A percentile compares a stretch with the other conserved stretches of the same genome.
These are phyloP conservation scores for Pelodiscus sinensis DNA, from an alignment of 2,113 vertebrate species.

Conservation along the genomic window DNA sequence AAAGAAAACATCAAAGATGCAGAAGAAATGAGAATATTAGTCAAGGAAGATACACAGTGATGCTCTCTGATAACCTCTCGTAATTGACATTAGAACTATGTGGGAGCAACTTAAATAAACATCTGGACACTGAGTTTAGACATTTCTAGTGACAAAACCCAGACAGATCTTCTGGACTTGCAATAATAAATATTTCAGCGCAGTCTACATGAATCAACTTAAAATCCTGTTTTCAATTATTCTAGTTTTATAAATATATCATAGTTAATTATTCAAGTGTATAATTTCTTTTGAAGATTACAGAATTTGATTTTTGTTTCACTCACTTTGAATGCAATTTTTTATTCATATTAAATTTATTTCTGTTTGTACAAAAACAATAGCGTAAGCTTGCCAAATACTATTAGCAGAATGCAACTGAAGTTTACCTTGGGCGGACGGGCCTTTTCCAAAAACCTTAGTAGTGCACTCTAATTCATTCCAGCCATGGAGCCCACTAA, in stretches of 20 bases:
- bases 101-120: constrained; percentile 89
- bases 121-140: constrained; percentile 91
- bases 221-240: constrained; percentile 96
- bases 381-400: constrained; percentile 75
- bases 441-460: constrained; percentile 58
- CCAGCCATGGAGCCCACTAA: not conserved
- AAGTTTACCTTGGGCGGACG: constrained; percentile 61
- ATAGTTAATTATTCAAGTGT: constrained; percentile 93
- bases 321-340: constrained; percentile 80
- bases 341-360: constrained; percentile 82
- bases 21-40: constrained; percentile 87
- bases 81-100: constrained; percentile 89
- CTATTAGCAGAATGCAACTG: constrained; percentile 75
- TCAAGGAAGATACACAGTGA: constrained; percentile 86
- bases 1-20: constrained; percentile 86
- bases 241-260: constrained; percentile 89
- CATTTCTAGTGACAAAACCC: constrained; percentile 89
- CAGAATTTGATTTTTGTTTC: constrained; percentile 83
- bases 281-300: constrained; percentile 88
- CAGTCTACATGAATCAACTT: constrained; percentile 89
- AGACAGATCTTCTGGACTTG: constrained; percentile 89
- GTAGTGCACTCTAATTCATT: constrained; percentile 26
- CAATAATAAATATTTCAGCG: constrained; percentile 94
- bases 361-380: constrained; percentile 81
- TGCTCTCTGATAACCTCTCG: constrained; percentile 95